These are phyloP conservation scores for Paelopatides confundens DNA, from an alignment of 53 echinoderm and acorn worm species.

Conservation along the genomic window DNA sequence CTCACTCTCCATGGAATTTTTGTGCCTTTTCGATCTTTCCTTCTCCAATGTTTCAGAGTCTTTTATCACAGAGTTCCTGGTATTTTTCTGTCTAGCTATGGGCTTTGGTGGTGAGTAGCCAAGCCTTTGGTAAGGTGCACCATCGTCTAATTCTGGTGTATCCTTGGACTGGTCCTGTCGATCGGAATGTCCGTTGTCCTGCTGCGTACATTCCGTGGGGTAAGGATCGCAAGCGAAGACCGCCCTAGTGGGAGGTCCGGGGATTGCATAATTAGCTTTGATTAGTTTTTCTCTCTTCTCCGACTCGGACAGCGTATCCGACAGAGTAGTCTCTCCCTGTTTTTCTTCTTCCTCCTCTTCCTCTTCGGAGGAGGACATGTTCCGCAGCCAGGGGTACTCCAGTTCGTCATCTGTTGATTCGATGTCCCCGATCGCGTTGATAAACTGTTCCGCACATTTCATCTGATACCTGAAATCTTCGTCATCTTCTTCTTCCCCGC, in stretches of 20 bases:
- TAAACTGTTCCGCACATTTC: conserved; percentile 87
- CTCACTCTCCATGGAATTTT: not conserved
- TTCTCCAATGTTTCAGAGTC: conserved; percentile 30
- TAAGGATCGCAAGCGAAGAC: conserved; percentile 31
- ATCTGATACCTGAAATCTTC: conserved; percentile 66
- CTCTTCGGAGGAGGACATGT: conserved; percentile 39
- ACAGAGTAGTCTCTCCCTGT: not conserved
- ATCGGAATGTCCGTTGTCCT: not conserved
- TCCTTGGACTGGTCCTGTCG: not conserved
- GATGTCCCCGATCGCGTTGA: conserved; percentile 85
- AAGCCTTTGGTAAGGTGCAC: conserved; percentile 20
- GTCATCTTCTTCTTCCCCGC: conserved; percentile 66
- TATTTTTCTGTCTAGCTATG: not conserved
- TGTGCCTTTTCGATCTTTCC: conserved; percentile 30
- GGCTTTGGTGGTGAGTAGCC: conserved; percentile 43
- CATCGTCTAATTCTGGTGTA: not conserved
- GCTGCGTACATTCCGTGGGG: not conserved
- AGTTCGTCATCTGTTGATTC: conserved; percentile 78
- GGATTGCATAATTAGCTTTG: conserved; percentile 68
- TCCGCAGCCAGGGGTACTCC: conserved; percentile 49
- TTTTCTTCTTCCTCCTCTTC: conserved; percentile 51
- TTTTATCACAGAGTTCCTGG: conserved; percentile 32
- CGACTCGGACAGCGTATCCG: not conserved
- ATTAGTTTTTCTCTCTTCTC: conserved; percentile 42
- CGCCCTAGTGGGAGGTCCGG: conserved; percentile 56